Base-by-base conservation (phyloP, 2,797 vertebrate species). In the Sebastes minor region DNA sequence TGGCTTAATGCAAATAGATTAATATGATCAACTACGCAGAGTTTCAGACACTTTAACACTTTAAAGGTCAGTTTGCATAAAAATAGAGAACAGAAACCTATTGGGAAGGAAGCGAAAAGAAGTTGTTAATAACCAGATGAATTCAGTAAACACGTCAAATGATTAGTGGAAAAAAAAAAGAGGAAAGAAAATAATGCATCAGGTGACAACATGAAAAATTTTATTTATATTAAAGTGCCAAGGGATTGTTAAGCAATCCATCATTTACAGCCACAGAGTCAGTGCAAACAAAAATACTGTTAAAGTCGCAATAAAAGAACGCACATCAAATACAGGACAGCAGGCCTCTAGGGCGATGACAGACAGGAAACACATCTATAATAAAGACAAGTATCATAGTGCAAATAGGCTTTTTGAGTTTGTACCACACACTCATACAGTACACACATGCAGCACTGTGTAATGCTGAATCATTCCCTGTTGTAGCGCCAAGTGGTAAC, bases 41-140 rank as follows among this genome's bases (percentile, higher is more conserved):
- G 4, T 2, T 18, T 7, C 25, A 68, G 12, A 85, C 38, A n/a
- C 1, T 2, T 4, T 6, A 1, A 18, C 16, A 22, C 4, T 12
- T 1, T 35, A 81, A 85, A 86, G 46, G 74, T 80, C 38, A 76
- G 12, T 42, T n/a, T 61, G 4, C 10, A 12, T 33, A 0, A 23
- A 84, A 90, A 87, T n/a, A 33, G 61, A 81, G 88, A 92, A 92
- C 63, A 77, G 89, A 90, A 91, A 91, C 68, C 14, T 38, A 18
- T 5, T 42, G 8, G 1, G 3, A 80, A 82, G 85, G 89, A 93
- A 91, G 86, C 78, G 22, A 83, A 80, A 83, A 46, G 1, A 42
- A 2, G 20, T 12, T 80, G 22, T 64, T 49, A 20, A 65, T 69
- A 77, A 60, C 77, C 1, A 0, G 0, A 0, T 5, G 2, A 20